Evolutionary conservation across 2,888 invertebrate genomes (phyloP).

Genomic region (Gisinianus flammeolus): DNA sequence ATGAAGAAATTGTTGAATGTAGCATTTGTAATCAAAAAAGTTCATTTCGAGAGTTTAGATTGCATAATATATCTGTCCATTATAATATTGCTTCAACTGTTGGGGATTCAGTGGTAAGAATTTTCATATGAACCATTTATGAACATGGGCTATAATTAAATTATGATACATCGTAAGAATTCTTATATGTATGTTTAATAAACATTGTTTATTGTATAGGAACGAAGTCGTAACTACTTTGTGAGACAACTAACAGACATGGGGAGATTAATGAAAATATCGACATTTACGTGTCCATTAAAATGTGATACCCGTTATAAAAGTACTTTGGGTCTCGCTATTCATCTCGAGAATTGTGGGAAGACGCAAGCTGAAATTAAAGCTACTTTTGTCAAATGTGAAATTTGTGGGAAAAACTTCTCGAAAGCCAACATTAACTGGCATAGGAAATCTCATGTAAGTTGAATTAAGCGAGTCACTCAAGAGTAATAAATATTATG

Average conservation of each 20-base stretch:
- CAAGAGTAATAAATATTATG: neutral
- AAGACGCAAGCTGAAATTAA: constrained; percentile 46
- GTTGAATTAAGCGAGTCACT: neutral
- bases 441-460: constrained; percentile 50
- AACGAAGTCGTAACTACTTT: constrained; percentile 50
- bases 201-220: constrained; percentile 26
- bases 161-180: neutral
- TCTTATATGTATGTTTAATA: too few species aligned
- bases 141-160: neutral
- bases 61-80: constrained; percentile 54
- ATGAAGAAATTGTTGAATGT: constrained; percentile 48
- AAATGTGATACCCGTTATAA: constrained; percentile 43
- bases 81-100: constrained; percentile 48
- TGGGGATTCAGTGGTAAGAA: constrained; percentile 42
- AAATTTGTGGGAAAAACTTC: constrained; percentile 47
- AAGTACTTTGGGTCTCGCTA: constrained; percentile 54
- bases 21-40: constrained; percentile 34
- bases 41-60: constrained; percentile 48
- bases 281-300: constrained; percentile 46
- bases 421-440: constrained; percentile 45
- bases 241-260: constrained; percentile 46
- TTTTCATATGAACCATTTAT: neutral
- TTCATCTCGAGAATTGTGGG: constrained; percentile 55
- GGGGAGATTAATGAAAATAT: constrained; percentile 46
- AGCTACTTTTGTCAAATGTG: constrained; percentile 49